phyloP scores from a whole-genome alignment of 1,140 invertebrate genomes.

The Papilio xuthus region DNA sequence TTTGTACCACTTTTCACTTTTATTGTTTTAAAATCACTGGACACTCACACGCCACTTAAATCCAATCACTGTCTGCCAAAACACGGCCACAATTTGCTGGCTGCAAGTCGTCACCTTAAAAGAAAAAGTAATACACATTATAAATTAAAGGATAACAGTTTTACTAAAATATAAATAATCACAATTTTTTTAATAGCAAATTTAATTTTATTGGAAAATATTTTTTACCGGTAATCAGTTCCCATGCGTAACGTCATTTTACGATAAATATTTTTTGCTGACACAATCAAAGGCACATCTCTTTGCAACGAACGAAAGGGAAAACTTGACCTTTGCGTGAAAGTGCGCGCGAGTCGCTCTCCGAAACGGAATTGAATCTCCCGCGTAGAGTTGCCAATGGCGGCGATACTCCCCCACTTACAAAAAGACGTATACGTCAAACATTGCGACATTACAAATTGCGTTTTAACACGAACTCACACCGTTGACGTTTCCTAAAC shows the following conservation, averaged over 20 bases:
- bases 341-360: conserved; percentile 65
- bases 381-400: conserved; percentile 61
- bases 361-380: conserved; percentile 69
- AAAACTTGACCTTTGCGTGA: conserved; percentile 67
- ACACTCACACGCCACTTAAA: conserved; percentile 54
- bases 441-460: conserved; percentile 53
- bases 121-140: conserved; percentile 41
- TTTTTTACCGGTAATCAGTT: conserved; percentile 37
- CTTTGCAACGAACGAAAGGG: conserved; percentile 65
- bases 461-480: conserved; percentile 49
- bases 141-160: not conserved
- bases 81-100: conserved; percentile 69
- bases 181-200: not conserved
- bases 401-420: conserved; percentile 50
- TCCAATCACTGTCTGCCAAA: conserved; percentile 45
- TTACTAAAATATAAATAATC: not conserved
- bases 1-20: conserved; percentile 55
- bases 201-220: conserved; percentile 32
- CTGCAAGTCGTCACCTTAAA: conserved; percentile 74
- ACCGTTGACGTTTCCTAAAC: conserved; percentile 55
- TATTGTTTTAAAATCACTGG: conserved; percentile 48
- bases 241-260: conserved; percentile 35
- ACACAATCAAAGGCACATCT: conserved; percentile 56
- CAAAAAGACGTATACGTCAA: conserved; percentile 64
- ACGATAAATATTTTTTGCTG: conserved; percentile 47